A percentile compares a stretch with the other conserved stretches of the same genome.
These are phyloP conservation scores for Cyrtodaria siliqua DNA, from an alignment of 2,888 invertebrate species.

Conservation along the genomic window DNA sequence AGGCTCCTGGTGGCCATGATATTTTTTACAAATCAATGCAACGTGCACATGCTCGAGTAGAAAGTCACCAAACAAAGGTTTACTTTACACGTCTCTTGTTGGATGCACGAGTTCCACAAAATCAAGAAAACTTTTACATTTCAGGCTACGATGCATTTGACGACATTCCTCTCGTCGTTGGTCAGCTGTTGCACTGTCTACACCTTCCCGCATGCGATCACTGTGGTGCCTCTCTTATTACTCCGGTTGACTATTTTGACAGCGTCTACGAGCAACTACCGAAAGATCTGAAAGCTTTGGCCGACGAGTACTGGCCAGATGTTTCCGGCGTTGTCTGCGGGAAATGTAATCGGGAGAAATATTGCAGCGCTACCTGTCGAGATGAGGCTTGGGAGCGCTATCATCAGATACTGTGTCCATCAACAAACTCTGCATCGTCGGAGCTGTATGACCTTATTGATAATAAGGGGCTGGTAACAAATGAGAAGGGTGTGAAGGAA, in stretches of 20 bases:
- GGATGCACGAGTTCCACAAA: no score
- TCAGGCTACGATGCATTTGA: slow-evolving; percentile 92
- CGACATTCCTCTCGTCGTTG: slow-evolving; percentile 95
- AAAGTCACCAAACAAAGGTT: no score
- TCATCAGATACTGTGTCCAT: slow-evolving; percentile 91
- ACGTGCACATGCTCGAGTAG: no score
- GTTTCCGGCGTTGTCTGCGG: slow-evolving; percentile 68
- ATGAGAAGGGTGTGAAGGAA: slow-evolving; percentile 60
- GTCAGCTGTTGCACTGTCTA: slow-evolving; percentile 92
- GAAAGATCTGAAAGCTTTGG: slow-evolving; percentile 48
- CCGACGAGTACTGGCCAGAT: slow-evolving; percentile 76
- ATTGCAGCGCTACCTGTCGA: slow-evolving; percentile 89
- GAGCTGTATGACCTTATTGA: slow-evolving; percentile 73
- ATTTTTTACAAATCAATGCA: no score
- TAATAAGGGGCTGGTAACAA: slow-evolving; percentile 66
- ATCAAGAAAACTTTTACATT: no score
- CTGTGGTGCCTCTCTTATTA: slow-evolving; percentile 95
- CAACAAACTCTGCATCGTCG: slow-evolving; percentile 63
- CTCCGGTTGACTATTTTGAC: slow-evolving; percentile 90
- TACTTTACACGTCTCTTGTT: no score
- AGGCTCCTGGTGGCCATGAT: no score
- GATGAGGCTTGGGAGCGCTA: slow-evolving; percentile 90
- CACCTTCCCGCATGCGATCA: slow-evolving; percentile 94
- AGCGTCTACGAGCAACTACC: slow-evolving; percentile 60
- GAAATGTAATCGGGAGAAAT: slow-evolving; percentile 73